Percentiles rank a stretch among this genome's conserved stretches.
Evolutionary conservation across 1,140 invertebrate species (phyloP).

Genomic region (Drosophila malerkotliana): DNA sequence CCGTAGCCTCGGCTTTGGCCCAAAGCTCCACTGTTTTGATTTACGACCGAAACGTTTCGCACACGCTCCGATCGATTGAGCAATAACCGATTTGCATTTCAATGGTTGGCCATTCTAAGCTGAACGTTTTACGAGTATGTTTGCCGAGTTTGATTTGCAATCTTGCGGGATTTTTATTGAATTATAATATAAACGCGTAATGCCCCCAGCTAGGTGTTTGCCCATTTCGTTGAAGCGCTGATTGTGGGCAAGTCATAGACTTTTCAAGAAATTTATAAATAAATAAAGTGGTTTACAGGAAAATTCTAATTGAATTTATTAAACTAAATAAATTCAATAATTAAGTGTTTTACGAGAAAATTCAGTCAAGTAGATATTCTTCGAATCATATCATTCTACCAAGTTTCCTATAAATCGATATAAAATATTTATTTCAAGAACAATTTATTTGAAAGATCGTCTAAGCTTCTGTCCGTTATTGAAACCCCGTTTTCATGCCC

Average conservation of each 20-base stretch:
- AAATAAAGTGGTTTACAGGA: background rate
- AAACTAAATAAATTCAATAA: too few species aligned
- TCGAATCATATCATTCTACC: background rate
- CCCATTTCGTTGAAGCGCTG: background rate
- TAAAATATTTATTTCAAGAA: background rate
- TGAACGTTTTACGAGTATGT: constrained; percentile 26
- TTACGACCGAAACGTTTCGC: constrained; percentile 46
- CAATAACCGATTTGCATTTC: constrained; percentile 40
- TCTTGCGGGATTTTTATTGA: constrained; percentile 28
- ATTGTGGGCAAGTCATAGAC: too few species aligned
- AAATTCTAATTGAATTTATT: background rate
- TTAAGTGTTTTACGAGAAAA: background rate
- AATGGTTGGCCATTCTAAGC: constrained; percentile 23
- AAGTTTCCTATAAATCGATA: background rate
- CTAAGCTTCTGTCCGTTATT: background rate
- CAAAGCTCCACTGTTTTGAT: constrained; percentile 40
- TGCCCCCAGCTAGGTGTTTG: background rate
- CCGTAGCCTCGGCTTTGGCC: constrained; percentile 18
- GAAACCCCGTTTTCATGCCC: too few species aligned
- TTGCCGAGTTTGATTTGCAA: constrained; percentile 24
- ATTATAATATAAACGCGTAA: background rate
- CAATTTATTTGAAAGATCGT: background rate
- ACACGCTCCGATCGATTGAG: constrained; percentile 36
- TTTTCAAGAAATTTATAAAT: constrained; percentile 1
- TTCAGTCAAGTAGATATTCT: background rate